A percentile compares a stretch with the other conserved stretches of the same genome.
Conservation (phyloP, 2,113 vertebrate genomes). For the Amia ocellicauda region DNA sequence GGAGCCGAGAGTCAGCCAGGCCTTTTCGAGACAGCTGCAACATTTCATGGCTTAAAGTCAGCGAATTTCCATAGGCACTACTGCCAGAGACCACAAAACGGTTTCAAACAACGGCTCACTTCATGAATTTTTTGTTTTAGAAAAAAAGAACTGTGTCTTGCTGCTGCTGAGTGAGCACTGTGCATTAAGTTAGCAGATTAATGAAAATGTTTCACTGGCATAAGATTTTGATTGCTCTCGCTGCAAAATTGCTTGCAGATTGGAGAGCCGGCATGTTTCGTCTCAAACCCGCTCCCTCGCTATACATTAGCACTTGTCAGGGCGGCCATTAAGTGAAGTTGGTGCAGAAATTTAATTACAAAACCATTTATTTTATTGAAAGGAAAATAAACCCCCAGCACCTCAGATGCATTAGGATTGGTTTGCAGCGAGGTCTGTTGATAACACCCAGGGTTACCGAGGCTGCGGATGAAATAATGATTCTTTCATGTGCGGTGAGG, state of each 20-base stretch:
- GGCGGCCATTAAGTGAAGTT: conserved; percentile 87
- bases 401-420: conserved; percentile 89
- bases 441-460: conserved; percentile 89
- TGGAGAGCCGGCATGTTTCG: conserved; percentile 83
- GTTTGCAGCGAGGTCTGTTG: conserved; percentile 87
- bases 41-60: conserved; percentile 83
- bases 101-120: conserved; percentile 84
- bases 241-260: conserved; percentile 87
- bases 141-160: conserved; percentile 58
- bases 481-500: conserved; percentile 75
- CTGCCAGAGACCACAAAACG: conserved; percentile 87
- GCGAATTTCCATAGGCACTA: conserved; percentile 77
- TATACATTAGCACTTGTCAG: conserved; percentile 97
- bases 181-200: conserved; percentile 77
- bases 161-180: conserved; percentile 68
- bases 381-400: conserved; percentile 96
- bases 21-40: conserved; percentile 82
- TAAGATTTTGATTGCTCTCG: conserved; percentile 72
- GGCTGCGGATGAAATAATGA: conserved; percentile 82
- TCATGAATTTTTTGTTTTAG: conserved; percentile 72
- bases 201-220: conserved; percentile 84
- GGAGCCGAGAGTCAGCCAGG: conserved; percentile 65
- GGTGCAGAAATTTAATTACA: conserved; percentile 90
- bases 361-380: conserved; percentile 97
- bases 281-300: conserved; percentile 83